Base-by-base conservation (phyloP, 1,140 invertebrate species). In the Solenopsis invicta region DNA sequence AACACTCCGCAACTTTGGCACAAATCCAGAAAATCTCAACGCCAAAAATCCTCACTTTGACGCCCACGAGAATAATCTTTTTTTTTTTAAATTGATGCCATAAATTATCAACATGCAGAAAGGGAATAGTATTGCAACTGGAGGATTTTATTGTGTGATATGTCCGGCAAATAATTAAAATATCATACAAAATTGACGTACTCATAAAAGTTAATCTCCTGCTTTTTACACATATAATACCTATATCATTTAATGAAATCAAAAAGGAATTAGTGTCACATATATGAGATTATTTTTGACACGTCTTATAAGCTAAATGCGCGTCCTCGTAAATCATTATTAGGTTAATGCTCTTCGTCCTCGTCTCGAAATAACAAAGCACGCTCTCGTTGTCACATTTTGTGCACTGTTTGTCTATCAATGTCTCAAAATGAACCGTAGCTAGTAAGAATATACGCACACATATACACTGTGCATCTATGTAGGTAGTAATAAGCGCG, bases 311-410 rank as follows among this genome's bases (percentile, higher is more conserved):
- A 50, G 4, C 64, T n/a, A 81, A 81, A 77, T 8, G 3, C 50
- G 5, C 29, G 18, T 34, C 24, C 45, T 78, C 24, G 18, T 34
- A 24, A 29, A 45, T 81, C 21, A 5, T n/a, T 16, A 12, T 21
- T 82, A 61, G 67, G 90, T 92, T 92, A 92, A 93, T 92, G 92
- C 90, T 93, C 92, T 80, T 90, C 54, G 86, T 77, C 89, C 86
- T 77, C 77, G 64, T 92, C 91, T 90, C 69, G 52, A 93, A 94
- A 94, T 94, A 94, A 92, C 90, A 80, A 21, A 61, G n/a, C 85
- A 85, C 85, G 90, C 64, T 81, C 92, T 88, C 87, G 89, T 90
- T 91, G 88, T 84, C 37, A 82, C 72, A 82, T 91, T 92, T 92
- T 88, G 88, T 93, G 85, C 86, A 81, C 77, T 88, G 87, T 85